Base-by-base conservation (phyloP, 2,888 invertebrate species). In the Leucophenga maculata region DNA sequence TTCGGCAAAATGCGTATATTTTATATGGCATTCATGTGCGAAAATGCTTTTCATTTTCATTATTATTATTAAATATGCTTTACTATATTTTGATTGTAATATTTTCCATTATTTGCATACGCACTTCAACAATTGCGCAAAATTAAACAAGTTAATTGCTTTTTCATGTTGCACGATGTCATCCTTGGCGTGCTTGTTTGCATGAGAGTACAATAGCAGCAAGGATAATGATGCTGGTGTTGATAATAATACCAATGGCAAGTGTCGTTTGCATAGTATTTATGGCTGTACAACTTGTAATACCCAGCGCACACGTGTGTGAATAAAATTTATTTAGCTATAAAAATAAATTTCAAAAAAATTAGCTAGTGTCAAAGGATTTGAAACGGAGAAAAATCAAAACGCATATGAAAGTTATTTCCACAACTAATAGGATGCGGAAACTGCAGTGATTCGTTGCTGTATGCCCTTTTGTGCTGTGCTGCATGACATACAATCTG, bases 371-470 rank as follows among this genome's bases (percentile, higher is more conserved):
- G 70, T 66, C 60, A 64, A 16, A 69, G 75, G 66, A 74, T 50
- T 11, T 3, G 13, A 52, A 54, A 16, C 39, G 26, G 54, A 54
- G 20, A 31, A 55, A 57, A 79, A 80, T 80, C 78, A 83, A 81
- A 80, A 80, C 83, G 80, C 81, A 82, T 80, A 81, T 80, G 83
- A 82, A 79, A 78, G 80, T 80, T 74, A 80, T 80, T 82, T 80
- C 81, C 83, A 79, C 81, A 78, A 78, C 78, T 80, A 80, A 80
- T 80, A 75, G 80, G 79, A 80, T 83, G 78, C 83, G 83, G 80
- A 80, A 80, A 75, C 78, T 77, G 75, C 68, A 74, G 76, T 78
- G 77, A 79, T 81, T 81, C 78, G 79, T 76, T 82, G 81, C 77
- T 74, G 79, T 81, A 80, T 81, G 79, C 81, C 70, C 66, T 72